A percentile compares a stretch with the other conserved stretches of the same genome.
Conservation (phyloP, 2,797 vertebrate species). For the Hoplostethus atlanticus region DNA sequence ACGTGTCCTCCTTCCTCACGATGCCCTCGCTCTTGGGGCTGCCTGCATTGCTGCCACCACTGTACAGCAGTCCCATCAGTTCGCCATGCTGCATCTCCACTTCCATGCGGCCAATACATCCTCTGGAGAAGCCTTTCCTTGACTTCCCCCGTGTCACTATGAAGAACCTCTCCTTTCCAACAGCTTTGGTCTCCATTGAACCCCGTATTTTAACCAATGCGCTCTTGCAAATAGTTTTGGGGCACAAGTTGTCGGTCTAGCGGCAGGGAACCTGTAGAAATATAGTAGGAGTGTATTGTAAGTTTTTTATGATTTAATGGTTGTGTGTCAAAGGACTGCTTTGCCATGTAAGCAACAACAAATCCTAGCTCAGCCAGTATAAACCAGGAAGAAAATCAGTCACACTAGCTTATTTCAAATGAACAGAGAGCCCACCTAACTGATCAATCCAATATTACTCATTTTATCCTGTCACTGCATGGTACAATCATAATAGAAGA, state of each 20-base stretch:
- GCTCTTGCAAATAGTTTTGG: neutral
- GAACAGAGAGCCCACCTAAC: neutral
- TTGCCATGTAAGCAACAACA: too few relatives aligned
- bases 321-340: too few relatives aligned
- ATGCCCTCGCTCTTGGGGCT: conserved; percentile 69
- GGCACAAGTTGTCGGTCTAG: neutral
- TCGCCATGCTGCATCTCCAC: conserved; percentile 68
- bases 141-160: conserved; percentile 79
- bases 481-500: neutral
- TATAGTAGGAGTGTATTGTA: neutral
- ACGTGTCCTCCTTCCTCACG: conserved; percentile 75
- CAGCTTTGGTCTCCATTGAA: conserved; percentile 73
- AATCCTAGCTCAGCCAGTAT: too few relatives aligned
- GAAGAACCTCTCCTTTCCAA: conserved; percentile 74
- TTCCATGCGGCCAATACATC: conserved; percentile 77
- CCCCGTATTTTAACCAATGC: neutral
- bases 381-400: too few relatives aligned
- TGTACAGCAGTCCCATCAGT: conserved; percentile 71
- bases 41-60: conserved; percentile 40
- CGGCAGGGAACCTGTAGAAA: conserved; percentile 33
- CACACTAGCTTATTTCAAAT: neutral
- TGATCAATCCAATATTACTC: neutral
- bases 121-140: conserved; percentile 77
- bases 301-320: too few relatives aligned
- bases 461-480: neutral